Base-by-base conservation (phyloP, 2,113 vertebrate species). In the Empidonax traillii region DNA sequence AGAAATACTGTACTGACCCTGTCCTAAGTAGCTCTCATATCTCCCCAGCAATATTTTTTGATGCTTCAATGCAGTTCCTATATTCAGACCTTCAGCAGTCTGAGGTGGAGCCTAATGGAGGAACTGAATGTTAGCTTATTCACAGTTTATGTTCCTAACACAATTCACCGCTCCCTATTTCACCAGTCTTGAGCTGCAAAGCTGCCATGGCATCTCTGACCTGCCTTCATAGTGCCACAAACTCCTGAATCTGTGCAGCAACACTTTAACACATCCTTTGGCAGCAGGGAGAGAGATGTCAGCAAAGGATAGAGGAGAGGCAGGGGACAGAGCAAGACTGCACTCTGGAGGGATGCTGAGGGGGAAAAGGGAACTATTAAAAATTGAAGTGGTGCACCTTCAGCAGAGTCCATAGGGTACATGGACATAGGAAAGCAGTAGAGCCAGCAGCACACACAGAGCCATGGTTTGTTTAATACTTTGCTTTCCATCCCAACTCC, bases 181-280 rank as follows among this genome's bases (percentile, higher is more conserved):
- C 14, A 12, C 5, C 25, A 0, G 1, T 78, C 66, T 33, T 51
- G 23, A 53, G 23, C 27, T 43, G 21, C 0, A 5, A 89, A 85
- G 23, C 25, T 88, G 46, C 39, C 3, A 1, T n/a, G 28, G 27
- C 12, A 21, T 74, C 83, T 88, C 55, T 88, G 17, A 25, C 71
- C 37, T 47, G 8, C 11, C 33, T 73, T n/a, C 37, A 76, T 11
- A 55, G 10, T 33, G 51, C 8, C 39, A 55, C 27, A 39, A 65
- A 67, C 19, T 67, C 14, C 33, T 0, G 0, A 3, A 14, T 76
- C 31, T 67, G 25, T 63, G 17, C 2, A 4, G 53, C 1, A 1
- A 30, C 14, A 33, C 5, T 75, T 82, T 22, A 76, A 31, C 1
- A 3, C 8, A 7, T 51, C 23, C 28, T 90, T 73, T 53, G 43